Conservation (phyloP, 2,888 invertebrate species). For the Sesamia inferens region DNA sequence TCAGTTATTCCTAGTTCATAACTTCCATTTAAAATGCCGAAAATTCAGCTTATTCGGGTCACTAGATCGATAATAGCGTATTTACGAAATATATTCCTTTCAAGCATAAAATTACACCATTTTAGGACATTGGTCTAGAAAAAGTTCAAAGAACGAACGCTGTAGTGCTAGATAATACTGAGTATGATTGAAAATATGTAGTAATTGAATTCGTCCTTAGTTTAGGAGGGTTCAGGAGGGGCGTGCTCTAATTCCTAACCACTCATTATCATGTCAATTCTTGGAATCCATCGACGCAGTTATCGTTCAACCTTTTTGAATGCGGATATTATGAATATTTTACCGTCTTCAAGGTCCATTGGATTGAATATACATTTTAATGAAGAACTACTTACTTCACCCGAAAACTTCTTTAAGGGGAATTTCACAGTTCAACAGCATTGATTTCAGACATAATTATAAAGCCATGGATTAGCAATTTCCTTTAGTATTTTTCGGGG, state of each 20-base stretch:
- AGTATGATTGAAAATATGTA: constrained; percentile 52
- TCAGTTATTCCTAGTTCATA: not conserved
- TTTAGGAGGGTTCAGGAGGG: constrained; percentile 55
- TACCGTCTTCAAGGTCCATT: constrained; percentile 35
- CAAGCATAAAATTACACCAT: constrained; percentile 10
- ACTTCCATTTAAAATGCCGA: constrained; percentile 10
- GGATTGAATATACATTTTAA: constrained; percentile 9
- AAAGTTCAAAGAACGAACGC: constrained; percentile 56
- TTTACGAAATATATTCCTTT: constrained; percentile 23
- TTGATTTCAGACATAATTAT: no score
- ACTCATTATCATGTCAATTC: constrained; percentile 58
- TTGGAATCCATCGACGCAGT: constrained; percentile 45
- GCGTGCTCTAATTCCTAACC: constrained; percentile 54
- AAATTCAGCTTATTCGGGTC: constrained; percentile 30
- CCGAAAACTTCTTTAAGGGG: constrained; percentile 1
- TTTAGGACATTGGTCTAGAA: constrained; percentile 55
- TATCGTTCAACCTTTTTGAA: constrained; percentile 48
- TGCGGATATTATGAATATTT: constrained; percentile 40
- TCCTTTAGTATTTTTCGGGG: not conserved
- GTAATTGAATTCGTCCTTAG: constrained; percentile 55
- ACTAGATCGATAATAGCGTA: constrained; percentile 10
- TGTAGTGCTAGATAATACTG: constrained; percentile 37
- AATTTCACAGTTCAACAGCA: not conserved
- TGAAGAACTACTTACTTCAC: constrained; percentile 9
- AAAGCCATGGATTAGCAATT: not conserved